Evolutionary conservation across 1,140 invertebrate genomes (phyloP).

Genomic region (Zaprionus ghesquierei): DNA sequence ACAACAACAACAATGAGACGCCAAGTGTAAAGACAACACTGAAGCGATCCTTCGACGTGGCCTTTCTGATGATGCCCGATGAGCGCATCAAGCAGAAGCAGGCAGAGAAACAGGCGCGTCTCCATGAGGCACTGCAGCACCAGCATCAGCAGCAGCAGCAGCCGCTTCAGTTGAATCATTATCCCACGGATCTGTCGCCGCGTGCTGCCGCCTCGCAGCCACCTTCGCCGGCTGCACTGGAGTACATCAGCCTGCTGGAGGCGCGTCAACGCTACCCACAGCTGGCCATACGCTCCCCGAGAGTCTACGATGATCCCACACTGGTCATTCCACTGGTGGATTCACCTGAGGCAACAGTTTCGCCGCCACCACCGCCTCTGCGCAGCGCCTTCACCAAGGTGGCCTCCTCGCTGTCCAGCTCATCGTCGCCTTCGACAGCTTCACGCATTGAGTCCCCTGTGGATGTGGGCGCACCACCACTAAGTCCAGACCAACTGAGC

Average conservation of each 20-base stretch:
- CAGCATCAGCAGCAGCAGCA: slow-evolving; percentile 53
- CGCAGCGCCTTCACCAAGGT: slow-evolving; percentile 93
- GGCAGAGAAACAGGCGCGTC: slow-evolving; percentile 85
- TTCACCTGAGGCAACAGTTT: slow-evolving; percentile 55
- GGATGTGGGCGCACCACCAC: slow-evolving; percentile 85
- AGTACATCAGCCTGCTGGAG: slow-evolving; percentile 69
- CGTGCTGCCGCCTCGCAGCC: slow-evolving; percentile 60
- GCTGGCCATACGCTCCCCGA: slow-evolving; percentile 63
- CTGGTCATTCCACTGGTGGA: slow-evolving; percentile 64
- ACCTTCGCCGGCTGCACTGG: slow-evolving; percentile 61
- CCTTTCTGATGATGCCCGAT: slow-evolving; percentile 93
- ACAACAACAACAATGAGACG: slow-evolving; percentile 64
- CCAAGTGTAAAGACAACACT: slow-evolving; percentile 75
- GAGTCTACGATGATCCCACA: slow-evolving; percentile 80
- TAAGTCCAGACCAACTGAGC: slow-evolving; percentile 88
- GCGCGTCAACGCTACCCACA: slow-evolving; percentile 74
- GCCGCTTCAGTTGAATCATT: slow-evolving; percentile 47
- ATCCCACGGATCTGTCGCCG: slow-evolving; percentile 63
- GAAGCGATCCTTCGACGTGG: slow-evolving; percentile 93
- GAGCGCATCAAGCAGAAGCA: slow-evolving; percentile 89
- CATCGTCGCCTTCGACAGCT: slow-evolving; percentile 82
- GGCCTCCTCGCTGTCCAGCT: slow-evolving; percentile 83
- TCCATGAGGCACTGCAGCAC: slow-evolving; percentile 80
- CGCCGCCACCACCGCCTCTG: slow-evolving; percentile 72
- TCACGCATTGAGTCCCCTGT: slow-evolving; percentile 67